Evolutionary conservation across 2,797 vertebrate species (phyloP).

Genomic region (Poecilia gillii): DNA sequence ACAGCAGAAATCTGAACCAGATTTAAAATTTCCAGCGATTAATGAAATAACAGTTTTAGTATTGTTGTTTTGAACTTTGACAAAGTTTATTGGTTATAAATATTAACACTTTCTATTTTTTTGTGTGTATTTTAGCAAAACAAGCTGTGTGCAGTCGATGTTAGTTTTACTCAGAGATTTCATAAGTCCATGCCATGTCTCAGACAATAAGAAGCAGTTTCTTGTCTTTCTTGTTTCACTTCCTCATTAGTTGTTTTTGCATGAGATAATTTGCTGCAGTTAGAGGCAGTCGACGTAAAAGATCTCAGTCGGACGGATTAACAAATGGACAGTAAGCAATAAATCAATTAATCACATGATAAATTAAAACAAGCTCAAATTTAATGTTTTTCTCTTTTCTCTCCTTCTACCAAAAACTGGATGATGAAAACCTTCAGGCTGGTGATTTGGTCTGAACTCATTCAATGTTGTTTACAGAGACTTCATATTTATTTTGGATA

Average conservation of each 20-base stretch:
- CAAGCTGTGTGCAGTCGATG: background rate
- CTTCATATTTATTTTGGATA: too few species aligned
- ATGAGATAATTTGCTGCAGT: background rate
- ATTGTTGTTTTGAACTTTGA: too few species aligned
- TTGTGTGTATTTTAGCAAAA: background rate
- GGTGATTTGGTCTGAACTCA: too few species aligned
- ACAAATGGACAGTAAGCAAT: background rate
- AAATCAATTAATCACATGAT: too few species aligned
- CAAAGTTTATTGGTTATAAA: too few species aligned
- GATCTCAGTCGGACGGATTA: background rate
- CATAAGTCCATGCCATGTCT: background rate
- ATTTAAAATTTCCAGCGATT: background rate
- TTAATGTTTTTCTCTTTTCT: too few species aligned
- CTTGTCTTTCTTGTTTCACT: background rate
- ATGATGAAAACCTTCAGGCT: too few species aligned
- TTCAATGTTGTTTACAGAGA: too few species aligned
- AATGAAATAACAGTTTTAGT: background rate
- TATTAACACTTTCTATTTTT: too few species aligned
- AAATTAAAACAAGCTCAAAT: too few species aligned
- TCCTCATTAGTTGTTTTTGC: background rate
- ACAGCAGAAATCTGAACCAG: background rate
- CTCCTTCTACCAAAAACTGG: too few species aligned
- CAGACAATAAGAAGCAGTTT: background rate
- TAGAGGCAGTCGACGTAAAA: background rate
- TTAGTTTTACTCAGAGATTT: background rate